Evolutionary conservation across 1,140 invertebrate species (phyloP).

Genomic region (Aradophagus sp.): DNA sequence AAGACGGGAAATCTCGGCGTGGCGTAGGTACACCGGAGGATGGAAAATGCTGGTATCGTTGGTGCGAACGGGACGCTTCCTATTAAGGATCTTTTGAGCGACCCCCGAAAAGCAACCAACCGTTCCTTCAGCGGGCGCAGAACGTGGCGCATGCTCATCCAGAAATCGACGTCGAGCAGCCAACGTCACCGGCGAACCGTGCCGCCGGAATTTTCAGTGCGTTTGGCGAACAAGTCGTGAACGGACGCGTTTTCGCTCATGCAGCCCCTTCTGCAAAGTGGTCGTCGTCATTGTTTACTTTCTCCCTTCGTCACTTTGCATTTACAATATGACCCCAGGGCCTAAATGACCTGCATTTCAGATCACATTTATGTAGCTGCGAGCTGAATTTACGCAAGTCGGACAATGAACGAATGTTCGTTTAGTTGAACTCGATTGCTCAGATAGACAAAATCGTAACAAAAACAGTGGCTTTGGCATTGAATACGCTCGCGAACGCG

Average conservation of each 20-base stretch:
- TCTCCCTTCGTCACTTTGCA: background rate
- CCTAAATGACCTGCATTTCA: conserved; percentile 4
- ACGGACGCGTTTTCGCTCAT: conserved; percentile 64
- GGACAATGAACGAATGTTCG: conserved; percentile 19
- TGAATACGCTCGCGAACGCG: no score
- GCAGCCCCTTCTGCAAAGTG: no score
- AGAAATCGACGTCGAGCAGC: conserved; percentile 59
- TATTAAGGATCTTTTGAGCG: conserved; percentile 52
- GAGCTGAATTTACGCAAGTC: background rate
- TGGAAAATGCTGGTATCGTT: conserved; percentile 44
- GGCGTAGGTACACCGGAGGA: conserved; percentile 43
- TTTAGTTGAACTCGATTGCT: conserved; percentile 1
- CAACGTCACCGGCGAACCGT: conserved; percentile 71
- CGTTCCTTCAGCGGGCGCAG: conserved; percentile 53
- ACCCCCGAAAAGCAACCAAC: conserved; percentile 54
- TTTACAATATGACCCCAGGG: conserved; percentile 3
- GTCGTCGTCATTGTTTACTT: no score
- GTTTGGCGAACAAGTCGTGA: conserved; percentile 74
- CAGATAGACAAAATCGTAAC: no score
- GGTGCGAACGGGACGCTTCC: conserved; percentile 49
- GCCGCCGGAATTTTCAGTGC: conserved; percentile 70
- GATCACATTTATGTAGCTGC: conserved; percentile 21
- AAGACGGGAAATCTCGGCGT: conserved; percentile 42
- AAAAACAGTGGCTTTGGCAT: no score
- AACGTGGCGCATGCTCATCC: conserved; percentile 63